phyloP scores from a whole-genome alignment of 2,797 vertebrate genomes.

The Mycteria americana region DNA sequence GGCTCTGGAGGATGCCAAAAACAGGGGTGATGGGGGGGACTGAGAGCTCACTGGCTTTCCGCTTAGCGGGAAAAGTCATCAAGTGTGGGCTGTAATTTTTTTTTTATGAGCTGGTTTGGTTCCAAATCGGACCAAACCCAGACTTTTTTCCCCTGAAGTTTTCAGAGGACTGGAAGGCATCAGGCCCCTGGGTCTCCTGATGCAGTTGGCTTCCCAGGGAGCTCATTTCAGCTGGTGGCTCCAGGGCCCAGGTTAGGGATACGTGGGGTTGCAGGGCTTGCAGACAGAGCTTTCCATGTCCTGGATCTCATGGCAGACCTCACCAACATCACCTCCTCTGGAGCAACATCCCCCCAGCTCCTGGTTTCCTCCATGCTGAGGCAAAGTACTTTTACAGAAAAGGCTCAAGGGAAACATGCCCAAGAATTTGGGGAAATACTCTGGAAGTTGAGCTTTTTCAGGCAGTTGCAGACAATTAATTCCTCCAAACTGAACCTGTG shows the following conservation, averaged over 20 bases:
- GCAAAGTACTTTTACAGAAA: not conserved
- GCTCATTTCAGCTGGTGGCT: not conserved
- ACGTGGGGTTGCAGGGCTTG: rapidly evolving
- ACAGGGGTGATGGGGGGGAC: not conserved
- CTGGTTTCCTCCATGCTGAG: not conserved
- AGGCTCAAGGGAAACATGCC: not conserved
- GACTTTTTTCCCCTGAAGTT: not conserved
- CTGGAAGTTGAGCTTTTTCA: not conserved
- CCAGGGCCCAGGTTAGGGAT: not conserved
- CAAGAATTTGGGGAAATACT: not conserved
- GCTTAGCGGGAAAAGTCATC: not conserved
- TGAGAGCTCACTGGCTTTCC: not conserved
- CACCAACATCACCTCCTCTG: not conserved
- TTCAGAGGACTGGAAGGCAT: not conserved
- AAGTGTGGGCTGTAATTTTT: not conserved
- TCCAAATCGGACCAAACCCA: not conserved
- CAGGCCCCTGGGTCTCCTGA: not conserved
- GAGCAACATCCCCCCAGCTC: not conserved
- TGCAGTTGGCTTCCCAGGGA: not conserved
- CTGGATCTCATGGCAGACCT: not conserved
- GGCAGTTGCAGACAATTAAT: not conserved
- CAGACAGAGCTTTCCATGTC: not conserved
- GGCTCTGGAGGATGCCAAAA: slow-evolving; percentile 4
- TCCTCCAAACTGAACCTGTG: not conserved
- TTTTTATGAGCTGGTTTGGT: not conserved